phyloP scores from a whole-genome alignment of 2,888 invertebrate species.

The Fissipunctia ypsillon region DNA sequence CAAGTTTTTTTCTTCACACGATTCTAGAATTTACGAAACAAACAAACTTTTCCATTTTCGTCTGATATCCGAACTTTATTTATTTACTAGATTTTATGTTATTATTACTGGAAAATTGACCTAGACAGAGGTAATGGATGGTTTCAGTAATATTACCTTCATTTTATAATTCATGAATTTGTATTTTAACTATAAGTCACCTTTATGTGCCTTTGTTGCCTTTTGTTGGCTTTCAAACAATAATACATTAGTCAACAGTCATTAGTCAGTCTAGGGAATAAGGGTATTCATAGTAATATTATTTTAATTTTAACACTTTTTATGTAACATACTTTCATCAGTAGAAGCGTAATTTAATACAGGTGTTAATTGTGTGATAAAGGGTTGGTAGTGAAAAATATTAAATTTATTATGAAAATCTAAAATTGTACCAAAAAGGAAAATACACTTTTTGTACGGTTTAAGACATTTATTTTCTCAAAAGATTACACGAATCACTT shows the following conservation, averaged over 20 bases:
- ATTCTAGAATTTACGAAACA: not conserved
- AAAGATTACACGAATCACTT: too few species aligned
- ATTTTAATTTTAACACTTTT: too few species aligned
- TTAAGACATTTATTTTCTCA: too few species aligned
- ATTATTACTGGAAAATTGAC: conserved; percentile 25
- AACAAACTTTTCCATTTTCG: not conserved
- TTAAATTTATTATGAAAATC: too few species aligned
- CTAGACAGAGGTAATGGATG: conserved; percentile 4
- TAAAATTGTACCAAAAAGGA: too few species aligned
- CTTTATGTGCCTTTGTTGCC: too few species aligned
- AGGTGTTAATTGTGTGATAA: not conserved
- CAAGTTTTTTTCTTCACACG: not conserved
- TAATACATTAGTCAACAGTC: not conserved
- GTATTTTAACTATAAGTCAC: not conserved
- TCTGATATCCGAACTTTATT: not conserved
- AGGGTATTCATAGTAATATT: too few species aligned
- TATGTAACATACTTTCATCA: too few species aligned
- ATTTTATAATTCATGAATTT: not conserved
- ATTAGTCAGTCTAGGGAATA: not conserved
- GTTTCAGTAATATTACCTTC: not conserved
- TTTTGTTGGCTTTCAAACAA: not conserved
- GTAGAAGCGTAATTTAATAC: not conserved
- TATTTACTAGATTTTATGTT: conserved; percentile 6
- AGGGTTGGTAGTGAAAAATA: too few species aligned
- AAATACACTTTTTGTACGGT: too few species aligned